Evolutionary conservation across 2,113 vertebrate genomes (phyloP), one percentile per base, ranked within the genome.

Genomic region (Oophaga pumilio): DNA sequence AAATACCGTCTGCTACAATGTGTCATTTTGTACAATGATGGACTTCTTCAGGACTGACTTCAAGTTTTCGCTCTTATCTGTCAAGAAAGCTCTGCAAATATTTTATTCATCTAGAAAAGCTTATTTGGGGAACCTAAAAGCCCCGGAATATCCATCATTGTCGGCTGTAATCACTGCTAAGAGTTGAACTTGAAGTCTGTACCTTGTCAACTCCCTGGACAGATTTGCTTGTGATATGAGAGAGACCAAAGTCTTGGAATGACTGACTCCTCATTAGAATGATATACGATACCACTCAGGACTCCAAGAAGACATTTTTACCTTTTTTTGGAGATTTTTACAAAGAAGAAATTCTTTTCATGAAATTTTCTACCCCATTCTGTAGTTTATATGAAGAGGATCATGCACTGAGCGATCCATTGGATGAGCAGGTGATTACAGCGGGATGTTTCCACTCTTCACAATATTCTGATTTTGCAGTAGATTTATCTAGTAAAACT

Each of bases 221-320:
- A 64, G 86, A 89, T 90, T 91, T 92, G 89, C 84, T 90, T 84
- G 90, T 91, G 90, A 91, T 90, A 90, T 0, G 86, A 92, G 89
- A 84, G 90, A 90, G 90, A 88, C 89, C 87, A 86, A 90, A 89
- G 71, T 92, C 92, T 89, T 89, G 91, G 90, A 92, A 93, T 89
- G 91, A 90, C 90, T 89, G 85, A 91, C 90, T 92, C 90, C 91
- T 95, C 86, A 85, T 93, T 93, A 93, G 89, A 90, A 92, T 93
- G 93, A 94, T 89, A 92, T 89, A 91, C 79, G 91, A 94, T 92
- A 91, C 91, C 92, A 68, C 87, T 91, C 60, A 84, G 82, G 89
- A 88, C 89, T 90, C 88, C 68, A 89, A 91, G 89, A 90, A 91
- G 88, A 71, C 22, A 69, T 24, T 69, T 74, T 74, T 62, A 6